Evolutionary conservation across 2,113 vertebrate species (phyloP).

Genomic region (Smithornis capensis): DNA sequence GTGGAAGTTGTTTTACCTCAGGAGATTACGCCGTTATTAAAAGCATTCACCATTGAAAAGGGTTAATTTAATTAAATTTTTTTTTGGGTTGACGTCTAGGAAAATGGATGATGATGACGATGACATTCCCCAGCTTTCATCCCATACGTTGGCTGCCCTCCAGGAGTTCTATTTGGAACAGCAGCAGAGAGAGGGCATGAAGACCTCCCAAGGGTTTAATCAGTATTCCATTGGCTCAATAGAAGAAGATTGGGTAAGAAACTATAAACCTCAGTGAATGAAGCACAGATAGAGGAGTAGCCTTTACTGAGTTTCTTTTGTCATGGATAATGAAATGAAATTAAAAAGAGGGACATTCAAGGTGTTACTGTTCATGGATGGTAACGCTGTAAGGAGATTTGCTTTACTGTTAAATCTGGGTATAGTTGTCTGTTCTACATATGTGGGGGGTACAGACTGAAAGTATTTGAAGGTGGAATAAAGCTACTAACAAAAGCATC

Average conservation of each 20-base stretch:
- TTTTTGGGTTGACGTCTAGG: not conserved
- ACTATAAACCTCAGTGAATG: not conserved
- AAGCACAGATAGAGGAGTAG: not conserved
- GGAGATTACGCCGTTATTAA: not conserved
- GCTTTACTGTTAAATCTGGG: not conserved
- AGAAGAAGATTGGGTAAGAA: slow-evolving; percentile 92
- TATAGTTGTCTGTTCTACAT: not conserved
- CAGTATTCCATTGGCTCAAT: slow-evolving; percentile 81
- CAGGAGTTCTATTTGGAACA: slow-evolving; percentile 89
- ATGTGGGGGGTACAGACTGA: not conserved
- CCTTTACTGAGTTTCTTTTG: not conserved
- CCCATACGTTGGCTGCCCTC: slow-evolving; percentile 84
- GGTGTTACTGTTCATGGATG: not conserved
- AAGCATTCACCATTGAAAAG: not conserved
- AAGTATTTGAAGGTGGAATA: not conserved
- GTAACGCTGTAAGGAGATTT: not conserved
- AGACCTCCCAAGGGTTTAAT: slow-evolving; percentile 12
- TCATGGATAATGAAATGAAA: not conserved
- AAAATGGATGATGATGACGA: slow-evolving; percentile 85
- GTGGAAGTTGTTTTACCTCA: not conserved
- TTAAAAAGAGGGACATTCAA: not conserved
- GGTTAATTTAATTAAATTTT: not conserved
- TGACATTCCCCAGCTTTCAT: slow-evolving; percentile 83
- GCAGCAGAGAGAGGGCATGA: slow-evolving; percentile 47
- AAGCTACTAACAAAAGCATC: not conserved